Evolutionary conservation across 1,140 invertebrate genomes (phyloP), one percentile per base, ranked within the genome.

Genomic region (Harlomillsia oculata): DNA sequence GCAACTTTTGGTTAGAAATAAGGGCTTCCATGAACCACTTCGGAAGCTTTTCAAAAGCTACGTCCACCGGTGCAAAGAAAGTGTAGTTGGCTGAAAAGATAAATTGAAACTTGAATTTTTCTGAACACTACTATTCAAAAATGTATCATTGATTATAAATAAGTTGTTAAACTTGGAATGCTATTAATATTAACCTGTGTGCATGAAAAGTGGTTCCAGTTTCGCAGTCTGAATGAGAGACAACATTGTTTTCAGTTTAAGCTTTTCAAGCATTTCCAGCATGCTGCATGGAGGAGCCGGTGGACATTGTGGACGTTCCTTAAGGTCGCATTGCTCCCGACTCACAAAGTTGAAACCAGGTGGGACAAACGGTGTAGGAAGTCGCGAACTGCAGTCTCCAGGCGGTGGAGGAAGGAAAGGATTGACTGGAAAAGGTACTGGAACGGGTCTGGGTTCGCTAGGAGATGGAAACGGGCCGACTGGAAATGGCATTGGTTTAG

Each of bases 1-100:
- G 30, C 1, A 63, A 56, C 21, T 55, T 56, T 23, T 51, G 40
- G 30, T 65, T 52, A 5, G 41, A 36, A 1, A 51, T 23, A 1
- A 65, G 45, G 28, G 39, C 53, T 16, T 55, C 58, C 34, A 56
- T 28, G 28, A 63, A 63, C 53, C 57, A 60, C 4, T 25, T 21
- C 5, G 64, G 64, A 9, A 65, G 36, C 13, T 23, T 5, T 34
- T 55, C 28, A 37, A 65, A 65, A 4, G 60, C 49, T 16, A 37
- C 49, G 37, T 65, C 64, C n/a, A 52, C 55, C 3, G 64, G 64
- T 9, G 50, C 57, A 32, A 65, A 63, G 11, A 65, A 49, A 1
- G 64, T 65, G 56, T 60, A 65, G 29, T 58, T 60, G 18, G 23
- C 64, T 65, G 29, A 14, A 51, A 30, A 21, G 36, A 45, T 11